Evolutionary conservation across 2,113 vertebrate species (phyloP), one percentile per base, ranked within the genome.

Genomic region (Campylorhamphus procurvoides): DNA sequence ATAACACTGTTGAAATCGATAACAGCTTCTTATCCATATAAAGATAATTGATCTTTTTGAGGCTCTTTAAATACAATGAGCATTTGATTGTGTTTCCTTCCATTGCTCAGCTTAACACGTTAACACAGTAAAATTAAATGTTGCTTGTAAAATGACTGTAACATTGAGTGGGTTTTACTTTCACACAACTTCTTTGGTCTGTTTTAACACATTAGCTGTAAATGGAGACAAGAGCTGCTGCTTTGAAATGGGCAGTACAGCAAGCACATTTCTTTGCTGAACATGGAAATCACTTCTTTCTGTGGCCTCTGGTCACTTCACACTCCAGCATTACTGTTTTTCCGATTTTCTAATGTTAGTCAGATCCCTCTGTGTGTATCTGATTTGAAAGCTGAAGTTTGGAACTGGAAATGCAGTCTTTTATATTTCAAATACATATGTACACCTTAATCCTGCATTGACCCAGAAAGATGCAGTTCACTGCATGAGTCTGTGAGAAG

Each of bases 41-140:
- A 91, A 94, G 87, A 83, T 94, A 96, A 94, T 90, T 93, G 90
- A 94, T 96, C 75, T 94, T 93, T 93, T 27, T 68, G 88, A 78
- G 71, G 68, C 52, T 67, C 85, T 81, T 95, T 90, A 94, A 90
- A 52, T 93, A 77, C 90, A 86, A 86, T 24, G 92, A 88, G 60
- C 35, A 46, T 93, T 95, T 94, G 87, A 93, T 96, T 93, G 90
- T 85, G 85, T 93, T 93, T 86, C 63, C 56, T 90, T 86, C 72
- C 75, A 33, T 86, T 72, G 87, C 95, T 94, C 72, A 60, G 75
- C 24, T 68, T 71, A 90, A 67, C 69, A 23, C 1, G 1, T 69
- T 52, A 84, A 53, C 63, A 18, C 33, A 74, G 33, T 85, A 93
- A 95, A 96, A 96, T 93, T 96, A 95, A 97, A 83, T 72, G 82